Percentiles rank a stretch among this genome's conserved stretches.
These are phyloP conservation scores for Leptopterna dolabrata DNA, from an alignment of 2,888 invertebrate genomes.

Conservation along the genomic window DNA sequence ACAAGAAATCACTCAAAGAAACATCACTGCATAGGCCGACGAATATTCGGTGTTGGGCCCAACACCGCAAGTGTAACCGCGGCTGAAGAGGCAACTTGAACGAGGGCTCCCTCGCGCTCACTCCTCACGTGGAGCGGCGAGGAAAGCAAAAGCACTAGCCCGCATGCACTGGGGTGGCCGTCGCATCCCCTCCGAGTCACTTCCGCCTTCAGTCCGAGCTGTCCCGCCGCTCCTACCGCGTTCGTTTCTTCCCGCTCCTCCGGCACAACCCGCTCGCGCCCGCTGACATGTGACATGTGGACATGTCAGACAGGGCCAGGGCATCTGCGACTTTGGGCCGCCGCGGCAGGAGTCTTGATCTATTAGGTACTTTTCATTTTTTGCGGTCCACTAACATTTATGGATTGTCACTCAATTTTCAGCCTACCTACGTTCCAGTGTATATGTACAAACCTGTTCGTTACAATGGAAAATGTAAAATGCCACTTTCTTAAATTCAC, in stretches of 20 bases:
- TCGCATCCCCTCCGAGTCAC: conserved; percentile 5
- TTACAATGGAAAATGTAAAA: no score
- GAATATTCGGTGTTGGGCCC: no score
- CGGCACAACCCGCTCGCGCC: not conserved
- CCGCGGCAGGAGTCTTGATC: conserved; percentile 48
- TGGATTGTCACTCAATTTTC: not conserved
- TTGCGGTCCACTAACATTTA: not conserved
- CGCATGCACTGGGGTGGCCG: conserved; percentile 13
- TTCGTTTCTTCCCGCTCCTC: not conserved
- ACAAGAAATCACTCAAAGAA: no score
- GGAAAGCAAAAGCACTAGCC: not conserved
- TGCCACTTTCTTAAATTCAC: no score
- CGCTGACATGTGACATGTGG: conserved; percentile 49
- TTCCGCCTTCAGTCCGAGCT: conserved; percentile 26
- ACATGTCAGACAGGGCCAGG: conserved; percentile 45
- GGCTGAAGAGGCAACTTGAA: no score
- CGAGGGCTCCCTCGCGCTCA: no score
- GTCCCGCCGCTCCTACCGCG: conserved; percentile 17
- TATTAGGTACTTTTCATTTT: conserved; percentile 32
- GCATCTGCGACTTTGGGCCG: conserved; percentile 46
- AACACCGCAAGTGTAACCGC: no score
- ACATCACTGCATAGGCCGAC: no score
- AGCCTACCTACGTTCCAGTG: no score
- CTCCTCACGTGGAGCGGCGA: not conserved
- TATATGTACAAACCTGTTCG: no score